Base-by-base conservation (phyloP, 2,888 invertebrate species). In the Diaperis boleti region DNA sequence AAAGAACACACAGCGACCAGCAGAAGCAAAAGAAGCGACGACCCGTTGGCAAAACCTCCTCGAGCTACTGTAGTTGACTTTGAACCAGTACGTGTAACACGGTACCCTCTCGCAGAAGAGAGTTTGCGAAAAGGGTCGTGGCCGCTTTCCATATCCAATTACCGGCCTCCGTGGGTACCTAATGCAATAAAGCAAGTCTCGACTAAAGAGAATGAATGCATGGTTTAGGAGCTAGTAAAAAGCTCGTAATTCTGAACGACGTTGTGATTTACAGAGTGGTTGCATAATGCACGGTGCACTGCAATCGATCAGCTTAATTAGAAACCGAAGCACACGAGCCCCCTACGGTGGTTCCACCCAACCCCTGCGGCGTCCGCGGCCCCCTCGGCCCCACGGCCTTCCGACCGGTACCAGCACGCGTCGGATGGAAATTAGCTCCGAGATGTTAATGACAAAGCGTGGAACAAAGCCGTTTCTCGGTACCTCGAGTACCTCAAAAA, bases 261-360 rank as follows among this genome's bases (percentile, higher is more conserved):
- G 59, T 59, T 61, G 67, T 70, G 72, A 70, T 70, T 70, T 70
- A 70, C 69, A 69, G 66, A 61, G 62, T 65, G 62, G 70, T 70
- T 70, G 70, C 70, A 70, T 69, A 70, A 69, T 69, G 67, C 67
- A 49, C 59, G 52, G 63, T 69, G 62, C 68, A 67, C 69, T 72
- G 77, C 77, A 75, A 78, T 78, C 78, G 76, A 78, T 79, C 78
- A 78, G 78, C 73, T 78, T 79, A 78, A 79, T 79, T 79, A 78
- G 78, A 79, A 79, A 78, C 75, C 72, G 76, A 78, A 78, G 72
- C 74, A 72, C 69, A 72, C 69, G 72, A 65, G 73, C 71, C 72
- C 75, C 77, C 75, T 67, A 71, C 67, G 52, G 73, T 15, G 73
- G 73, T 70, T 72, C 72, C 74, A 72, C 75, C 76, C 74, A 74